Percentiles rank a stretch among this genome's conserved stretches.
These are phyloP conservation scores for Donacobius atricapilla DNA, from an alignment of 2,113 vertebrate species.

Conservation along the genomic window DNA sequence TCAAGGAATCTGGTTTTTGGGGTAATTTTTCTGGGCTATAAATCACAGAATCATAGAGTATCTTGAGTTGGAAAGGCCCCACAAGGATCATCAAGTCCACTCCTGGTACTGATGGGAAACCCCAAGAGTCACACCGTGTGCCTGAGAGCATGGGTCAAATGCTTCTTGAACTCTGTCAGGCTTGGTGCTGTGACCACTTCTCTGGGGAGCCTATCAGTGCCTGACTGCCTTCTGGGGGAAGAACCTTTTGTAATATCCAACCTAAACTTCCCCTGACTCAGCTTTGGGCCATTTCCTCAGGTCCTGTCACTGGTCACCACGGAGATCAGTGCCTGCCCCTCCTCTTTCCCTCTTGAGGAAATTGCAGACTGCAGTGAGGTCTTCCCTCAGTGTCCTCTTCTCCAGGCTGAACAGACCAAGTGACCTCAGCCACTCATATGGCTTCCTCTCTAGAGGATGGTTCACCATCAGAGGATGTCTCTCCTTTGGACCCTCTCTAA, in stretches of 20 bases:
- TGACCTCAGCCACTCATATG: fast-evolving
- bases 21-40: not conserved
- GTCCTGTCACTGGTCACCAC: not conserved
- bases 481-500: not conserved
- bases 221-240: fast-evolving
- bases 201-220: not conserved
- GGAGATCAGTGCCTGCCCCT: not conserved
- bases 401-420: not conserved
- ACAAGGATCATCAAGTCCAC: fast-evolving
- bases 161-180: not conserved
- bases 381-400: not conserved
- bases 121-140: fast-evolving
- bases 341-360: not conserved
- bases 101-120: not conserved
- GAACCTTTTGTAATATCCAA: not conserved
- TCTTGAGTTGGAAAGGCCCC: not conserved
- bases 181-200: not conserved
- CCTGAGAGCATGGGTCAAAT: fast-evolving
- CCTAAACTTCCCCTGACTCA: not conserved
- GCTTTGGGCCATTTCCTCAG: fast-evolving
- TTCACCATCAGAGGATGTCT: not conserved
- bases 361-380: fast-evolving
- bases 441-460: not conserved
- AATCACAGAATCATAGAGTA: not conserved
- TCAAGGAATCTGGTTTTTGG: not conserved